Conservation (phyloP, 2,113 vertebrate genomes). For the Carettochelys insculpta region DNA sequence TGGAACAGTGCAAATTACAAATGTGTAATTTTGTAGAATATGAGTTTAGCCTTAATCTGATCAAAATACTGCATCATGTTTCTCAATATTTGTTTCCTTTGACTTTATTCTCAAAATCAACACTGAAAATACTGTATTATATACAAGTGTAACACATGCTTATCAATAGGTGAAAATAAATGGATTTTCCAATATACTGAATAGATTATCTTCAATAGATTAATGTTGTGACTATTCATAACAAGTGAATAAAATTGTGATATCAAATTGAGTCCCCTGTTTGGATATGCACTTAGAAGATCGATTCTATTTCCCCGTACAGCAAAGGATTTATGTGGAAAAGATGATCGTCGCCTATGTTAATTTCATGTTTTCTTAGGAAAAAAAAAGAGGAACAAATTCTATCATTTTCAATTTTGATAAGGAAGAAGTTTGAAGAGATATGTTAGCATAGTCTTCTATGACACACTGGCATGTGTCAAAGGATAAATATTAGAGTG, state of each 20-base stretch:
- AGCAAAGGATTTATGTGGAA: neutral
- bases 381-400: neutral
- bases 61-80: conserved; percentile 64
- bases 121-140: conserved; percentile 78
- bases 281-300: conserved; percentile 39
- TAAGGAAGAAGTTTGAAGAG: neutral
- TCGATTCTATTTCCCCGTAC: conserved; percentile 18
- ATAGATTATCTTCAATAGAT: conserved; percentile 71
- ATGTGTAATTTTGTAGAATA: conserved; percentile 66
- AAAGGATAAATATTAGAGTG: neutral
- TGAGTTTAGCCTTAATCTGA: conserved; percentile 60
- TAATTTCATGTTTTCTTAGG: conserved; percentile 26
- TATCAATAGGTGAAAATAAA: conserved; percentile 81
- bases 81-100: conserved; percentile 64
- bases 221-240: conserved; percentile 77
- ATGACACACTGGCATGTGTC: neutral
- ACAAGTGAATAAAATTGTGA: conserved; percentile 78
- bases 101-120: conserved; percentile 67
- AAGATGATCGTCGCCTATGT: neutral
- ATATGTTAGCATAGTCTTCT: neutral
- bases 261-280: conserved; percentile 65
- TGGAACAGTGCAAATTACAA: conserved; percentile 54
- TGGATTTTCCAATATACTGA: conserved; percentile 78
- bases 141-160: conserved; percentile 79
- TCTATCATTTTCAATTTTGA: conserved; percentile 7